These are phyloP conservation scores for Danionella cerebrum DNA, from an alignment of 2,113 vertebrate genomes.

Conservation along the genomic window DNA sequence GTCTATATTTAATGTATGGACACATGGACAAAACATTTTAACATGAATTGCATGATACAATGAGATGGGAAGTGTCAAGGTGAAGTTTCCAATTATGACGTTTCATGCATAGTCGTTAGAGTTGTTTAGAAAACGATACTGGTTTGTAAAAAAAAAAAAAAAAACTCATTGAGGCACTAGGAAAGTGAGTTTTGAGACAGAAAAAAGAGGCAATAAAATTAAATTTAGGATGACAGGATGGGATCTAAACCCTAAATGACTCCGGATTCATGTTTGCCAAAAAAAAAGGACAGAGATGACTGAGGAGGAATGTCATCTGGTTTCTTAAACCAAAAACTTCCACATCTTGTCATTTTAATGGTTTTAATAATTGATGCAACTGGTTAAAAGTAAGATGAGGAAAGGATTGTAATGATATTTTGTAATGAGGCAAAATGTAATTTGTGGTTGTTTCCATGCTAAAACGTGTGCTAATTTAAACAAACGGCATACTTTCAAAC, in stretches of 20 bases:
- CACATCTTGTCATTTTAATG: constrained; percentile 39
- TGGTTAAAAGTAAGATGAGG: constrained; percentile 21
- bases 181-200: constrained; percentile 47
- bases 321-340: neutral
- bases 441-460: constrained; percentile 16
- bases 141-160: too few relatives aligned
- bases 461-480: constrained; percentile 25
- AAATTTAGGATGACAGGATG: constrained; percentile 53
- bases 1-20: too few relatives aligned
- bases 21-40: too few relatives aligned
- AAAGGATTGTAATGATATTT: constrained; percentile 24
- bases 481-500: constrained; percentile 18
- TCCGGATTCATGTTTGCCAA: constrained; percentile 8
- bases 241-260: constrained; percentile 20
- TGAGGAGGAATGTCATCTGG: constrained; percentile 12
- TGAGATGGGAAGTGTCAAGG: too few relatives aligned
- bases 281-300: neutral
- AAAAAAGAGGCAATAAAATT: constrained; percentile 58
- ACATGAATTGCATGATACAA: too few relatives aligned
- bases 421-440: constrained; percentile 12
- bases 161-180: too few relatives aligned
- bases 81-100: too few relatives aligned
- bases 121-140: too few relatives aligned
- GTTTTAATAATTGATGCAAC: constrained; percentile 8
- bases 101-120: too few relatives aligned